A percentile compares a stretch with the other conserved stretches of the same genome.
Evolutionary conservation across 2,888 invertebrate genomes (phyloP).

Genomic region (Tanytarsus gracilentus): DNA sequence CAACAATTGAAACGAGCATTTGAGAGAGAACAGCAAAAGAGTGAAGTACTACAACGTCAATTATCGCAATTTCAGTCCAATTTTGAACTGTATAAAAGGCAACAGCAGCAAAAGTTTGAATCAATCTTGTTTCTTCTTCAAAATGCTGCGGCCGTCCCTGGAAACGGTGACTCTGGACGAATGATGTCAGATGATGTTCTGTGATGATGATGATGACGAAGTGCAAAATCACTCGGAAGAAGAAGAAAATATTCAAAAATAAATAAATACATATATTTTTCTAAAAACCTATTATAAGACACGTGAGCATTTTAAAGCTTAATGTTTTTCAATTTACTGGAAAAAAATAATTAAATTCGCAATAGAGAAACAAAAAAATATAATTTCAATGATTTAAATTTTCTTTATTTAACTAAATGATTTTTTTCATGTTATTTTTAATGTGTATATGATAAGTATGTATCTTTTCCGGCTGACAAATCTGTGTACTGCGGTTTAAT

Average conservation of each 20-base stretch:
- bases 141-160: too few relatives aligned
- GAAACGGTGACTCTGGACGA: too few relatives aligned
- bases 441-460: too few relatives aligned
- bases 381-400: background rate
- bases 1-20: conserved; percentile 19
- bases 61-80: conserved; percentile 4
- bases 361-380: background rate
- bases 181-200: too few relatives aligned
- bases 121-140: conserved; percentile 13
- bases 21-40: conserved; percentile 19
- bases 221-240: background rate
- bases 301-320: too few relatives aligned
- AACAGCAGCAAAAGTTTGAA: conserved; percentile 17
- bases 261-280: background rate
- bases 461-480: too few relatives aligned
- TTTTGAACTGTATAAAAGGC: conserved; percentile 16
- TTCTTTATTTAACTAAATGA: too few relatives aligned
- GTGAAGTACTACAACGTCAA: background rate
- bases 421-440: too few relatives aligned
- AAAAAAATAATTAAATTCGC: background rate
- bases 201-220: background rate
- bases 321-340: too few relatives aligned
- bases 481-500: too few relatives aligned
- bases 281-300: background rate
- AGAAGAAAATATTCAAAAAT: background rate